phyloP scores from a whole-genome alignment of 2,113 vertebrate species.

The Lycaon pictus region DNA sequence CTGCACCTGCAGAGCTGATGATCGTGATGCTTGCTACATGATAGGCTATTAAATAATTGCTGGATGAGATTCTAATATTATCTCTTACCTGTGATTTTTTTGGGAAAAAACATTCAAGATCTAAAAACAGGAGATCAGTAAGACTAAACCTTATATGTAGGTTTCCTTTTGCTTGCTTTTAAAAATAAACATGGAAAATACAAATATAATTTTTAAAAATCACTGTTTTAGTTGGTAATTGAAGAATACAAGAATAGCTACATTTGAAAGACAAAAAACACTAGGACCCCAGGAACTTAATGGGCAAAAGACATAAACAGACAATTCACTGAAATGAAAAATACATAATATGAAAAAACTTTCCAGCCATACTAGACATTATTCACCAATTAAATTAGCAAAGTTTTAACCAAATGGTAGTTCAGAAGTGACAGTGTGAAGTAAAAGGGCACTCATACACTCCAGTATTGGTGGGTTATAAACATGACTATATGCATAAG shows the following conservation, averaged over 20 bases:
- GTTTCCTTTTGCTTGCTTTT: slow-evolving; percentile 20
- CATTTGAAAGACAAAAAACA: slow-evolving; percentile 41
- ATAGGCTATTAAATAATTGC: background rate
- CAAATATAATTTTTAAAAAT: background rate
- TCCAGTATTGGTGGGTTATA: background rate
- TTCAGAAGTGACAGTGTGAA: slow-evolving; percentile 24
- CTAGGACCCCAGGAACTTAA: slow-evolving; percentile 21
- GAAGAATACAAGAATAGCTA: slow-evolving; percentile 30
- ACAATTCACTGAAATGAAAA: slow-evolving; percentile 48
- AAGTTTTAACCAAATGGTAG: slow-evolving; percentile 41
- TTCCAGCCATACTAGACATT: background rate
- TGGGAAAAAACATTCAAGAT: background rate
- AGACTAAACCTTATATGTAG: background rate
- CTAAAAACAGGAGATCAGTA: background rate
- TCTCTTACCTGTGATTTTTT: background rate
- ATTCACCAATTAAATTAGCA: background rate
- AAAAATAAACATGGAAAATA: slow-evolving; percentile 37
- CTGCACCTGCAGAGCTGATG: background rate
- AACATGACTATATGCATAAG: background rate
- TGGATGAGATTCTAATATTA: background rate
- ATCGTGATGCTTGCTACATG: background rate
- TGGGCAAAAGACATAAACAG: background rate
- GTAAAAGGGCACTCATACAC: background rate
- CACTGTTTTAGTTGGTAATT: slow-evolving; percentile 6
- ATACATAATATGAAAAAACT: background rate